Conservation (phyloP, 1,140 invertebrate genomes). For the Eumeta japonica region DNA sequence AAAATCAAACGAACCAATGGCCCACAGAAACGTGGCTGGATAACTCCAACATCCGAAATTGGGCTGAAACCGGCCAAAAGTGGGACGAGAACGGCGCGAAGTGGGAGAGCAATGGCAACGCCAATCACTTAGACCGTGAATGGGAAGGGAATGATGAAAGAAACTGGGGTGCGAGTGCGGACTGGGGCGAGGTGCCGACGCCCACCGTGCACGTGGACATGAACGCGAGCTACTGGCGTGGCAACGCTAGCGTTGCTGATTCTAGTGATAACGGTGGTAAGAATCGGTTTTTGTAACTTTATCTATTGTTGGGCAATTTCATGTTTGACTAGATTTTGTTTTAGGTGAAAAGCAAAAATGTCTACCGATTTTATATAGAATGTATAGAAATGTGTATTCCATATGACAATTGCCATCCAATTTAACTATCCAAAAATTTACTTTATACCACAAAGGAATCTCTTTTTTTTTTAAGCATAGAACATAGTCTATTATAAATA, state of each 20-base stretch:
- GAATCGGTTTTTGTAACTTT: too few species aligned
- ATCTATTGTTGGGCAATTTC: not conserved
- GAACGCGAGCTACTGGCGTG: conserved; percentile 54
- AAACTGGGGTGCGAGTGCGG: conserved; percentile 34
- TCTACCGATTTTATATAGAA: too few species aligned
- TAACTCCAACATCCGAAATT: conserved; percentile 38
- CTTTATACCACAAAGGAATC: too few species aligned
- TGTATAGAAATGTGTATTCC: too few species aligned
- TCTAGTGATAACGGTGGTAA: conserved; percentile 51
- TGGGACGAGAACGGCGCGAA: conserved; percentile 23
- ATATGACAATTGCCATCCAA: too few species aligned
- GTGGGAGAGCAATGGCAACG: conserved; percentile 11
- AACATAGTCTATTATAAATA: too few species aligned
- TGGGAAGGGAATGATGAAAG: conserved; percentile 32
- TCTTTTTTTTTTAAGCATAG: too few species aligned
- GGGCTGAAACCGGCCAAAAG: conserved; percentile 36
- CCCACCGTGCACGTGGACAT: conserved; percentile 44
- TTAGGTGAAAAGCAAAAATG: too few species aligned
- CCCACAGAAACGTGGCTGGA: conserved; percentile 38
- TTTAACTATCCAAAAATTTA: too few species aligned
- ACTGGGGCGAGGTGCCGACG: conserved; percentile 40
- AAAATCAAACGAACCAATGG: conserved; percentile 16
- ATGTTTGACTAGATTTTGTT: not conserved
- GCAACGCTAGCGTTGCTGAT: conserved; percentile 60
- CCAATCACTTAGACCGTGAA: too few species aligned